Conservation (phyloP, 2,888 invertebrate species). For the Standfussiana lucernea region DNA sequence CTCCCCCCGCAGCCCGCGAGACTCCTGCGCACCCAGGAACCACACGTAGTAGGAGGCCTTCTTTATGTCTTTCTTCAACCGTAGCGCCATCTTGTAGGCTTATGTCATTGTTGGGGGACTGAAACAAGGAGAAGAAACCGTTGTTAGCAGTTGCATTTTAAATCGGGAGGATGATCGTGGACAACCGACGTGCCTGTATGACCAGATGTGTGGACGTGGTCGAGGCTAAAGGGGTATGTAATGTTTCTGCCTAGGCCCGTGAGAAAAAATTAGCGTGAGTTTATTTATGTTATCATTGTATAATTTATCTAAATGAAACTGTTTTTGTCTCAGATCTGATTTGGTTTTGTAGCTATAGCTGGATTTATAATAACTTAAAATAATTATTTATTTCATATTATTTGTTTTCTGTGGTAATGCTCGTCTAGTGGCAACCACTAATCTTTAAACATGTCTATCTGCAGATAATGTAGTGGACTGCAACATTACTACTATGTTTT, state of each 20-base stretch:
- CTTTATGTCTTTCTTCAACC: constrained; percentile 96
- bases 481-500: no score
- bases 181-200: background rate
- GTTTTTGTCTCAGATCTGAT: no score
- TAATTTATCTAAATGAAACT: no score
- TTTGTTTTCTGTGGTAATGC: no score
- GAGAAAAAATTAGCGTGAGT: background rate
- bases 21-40: constrained; percentile 99
- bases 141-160: background rate
- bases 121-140: constrained; percentile 71
- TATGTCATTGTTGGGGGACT: constrained; percentile 85
- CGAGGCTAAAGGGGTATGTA: background rate
- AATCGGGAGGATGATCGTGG: background rate
- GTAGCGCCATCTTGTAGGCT: constrained; percentile 93
- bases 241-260: background rate
- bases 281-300: no score
- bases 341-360: no score
- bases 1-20: constrained; percentile 96
- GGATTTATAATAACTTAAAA: no score
- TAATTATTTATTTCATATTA: no score
- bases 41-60: constrained; percentile 97
- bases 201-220: background rate
- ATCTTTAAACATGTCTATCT: no score
- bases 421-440: no score
- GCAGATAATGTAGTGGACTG: no score